phyloP scores from a whole-genome alignment of 2,888 invertebrate genomes.

The Sarcophaga carnaria region DNA sequence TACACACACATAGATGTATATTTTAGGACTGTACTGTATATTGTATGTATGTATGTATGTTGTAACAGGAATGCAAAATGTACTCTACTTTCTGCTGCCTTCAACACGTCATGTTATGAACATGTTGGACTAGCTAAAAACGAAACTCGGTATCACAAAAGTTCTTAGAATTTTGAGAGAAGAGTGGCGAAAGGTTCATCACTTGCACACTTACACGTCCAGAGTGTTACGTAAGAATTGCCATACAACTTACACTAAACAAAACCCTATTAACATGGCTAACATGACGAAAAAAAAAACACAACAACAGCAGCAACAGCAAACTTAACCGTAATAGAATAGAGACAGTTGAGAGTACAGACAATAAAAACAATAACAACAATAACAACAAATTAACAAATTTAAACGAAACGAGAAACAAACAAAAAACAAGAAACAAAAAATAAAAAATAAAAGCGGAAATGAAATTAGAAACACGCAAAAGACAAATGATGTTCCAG shows the following conservation, averaged over 20 bases:
- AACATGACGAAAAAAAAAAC: background rate
- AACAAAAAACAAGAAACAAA: constrained; percentile 73
- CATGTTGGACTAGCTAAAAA: constrained; percentile 54
- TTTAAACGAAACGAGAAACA: constrained; percentile 38
- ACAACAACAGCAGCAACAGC: background rate
- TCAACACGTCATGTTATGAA: constrained; percentile 38
- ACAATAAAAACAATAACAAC: background rate
- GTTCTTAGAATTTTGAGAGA: constrained; percentile 50
- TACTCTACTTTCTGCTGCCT: background rate
- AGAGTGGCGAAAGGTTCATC: background rate
- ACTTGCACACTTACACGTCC: background rate
- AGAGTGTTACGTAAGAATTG: background rate
- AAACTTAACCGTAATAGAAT: background rate
- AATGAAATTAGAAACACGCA: constrained; percentile 74
- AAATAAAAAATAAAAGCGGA: background rate
- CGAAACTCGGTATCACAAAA: constrained; percentile 55
- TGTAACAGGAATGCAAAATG: background rate
- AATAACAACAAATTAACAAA: constrained; percentile 53
- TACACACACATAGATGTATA: background rate
- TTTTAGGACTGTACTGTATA: background rate
- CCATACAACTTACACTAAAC: constrained; percentile 42
- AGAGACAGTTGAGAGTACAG: background rate
- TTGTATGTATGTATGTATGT: constrained; percentile 2
- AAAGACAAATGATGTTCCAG: constrained; percentile 78
- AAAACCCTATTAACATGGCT: constrained; percentile 53